Conservation (phyloP, 1,140 invertebrate species). For the Ptiloglossa arizonensis region DNA sequence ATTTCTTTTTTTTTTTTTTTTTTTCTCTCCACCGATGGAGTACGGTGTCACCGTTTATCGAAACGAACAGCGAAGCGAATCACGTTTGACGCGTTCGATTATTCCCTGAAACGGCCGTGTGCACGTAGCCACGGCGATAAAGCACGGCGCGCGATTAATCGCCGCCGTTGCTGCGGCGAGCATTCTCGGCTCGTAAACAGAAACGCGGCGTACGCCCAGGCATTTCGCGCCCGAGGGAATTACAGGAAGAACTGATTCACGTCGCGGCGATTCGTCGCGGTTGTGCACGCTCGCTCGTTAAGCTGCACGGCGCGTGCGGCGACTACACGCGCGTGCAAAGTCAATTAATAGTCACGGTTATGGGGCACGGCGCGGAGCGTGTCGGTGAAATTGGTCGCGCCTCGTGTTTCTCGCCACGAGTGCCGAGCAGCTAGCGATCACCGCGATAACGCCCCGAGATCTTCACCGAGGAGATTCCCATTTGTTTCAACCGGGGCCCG, state of each 20-base stretch:
- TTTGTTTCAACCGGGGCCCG: no score
- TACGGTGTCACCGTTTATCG: no score
- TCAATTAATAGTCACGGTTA: slow-evolving; percentile 31
- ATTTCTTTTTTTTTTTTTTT: no score
- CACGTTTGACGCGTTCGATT: no score
- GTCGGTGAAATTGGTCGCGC: background rate
- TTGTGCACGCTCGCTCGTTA: slow-evolving; percentile 11
- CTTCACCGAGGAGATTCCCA: background rate
- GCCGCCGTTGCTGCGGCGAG: background rate
- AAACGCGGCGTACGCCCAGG: slow-evolving; percentile 12
- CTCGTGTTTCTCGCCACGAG: background rate
- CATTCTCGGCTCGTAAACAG: slow-evolving; percentile 21
- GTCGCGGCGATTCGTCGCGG: slow-evolving; percentile 19
- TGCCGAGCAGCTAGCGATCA: background rate
- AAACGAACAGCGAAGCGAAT: no score
- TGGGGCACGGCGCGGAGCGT: slow-evolving; percentile 14
- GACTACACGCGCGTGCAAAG: slow-evolving; percentile 17
- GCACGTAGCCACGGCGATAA: no score
- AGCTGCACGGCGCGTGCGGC: slow-evolving; percentile 20
- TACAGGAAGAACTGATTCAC: slow-evolving; percentile 30
- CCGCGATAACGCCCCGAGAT: background rate
- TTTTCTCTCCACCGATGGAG: no score
- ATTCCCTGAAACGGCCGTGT: no score
- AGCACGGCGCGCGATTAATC: slow-evolving; percentile 7
- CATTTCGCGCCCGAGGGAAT: slow-evolving; percentile 14